A percentile compares a stretch with the other conserved stretches of the same genome.
Conservation (phyloP, 2,113 vertebrate species). For the Diadophis punctatus region DNA sequence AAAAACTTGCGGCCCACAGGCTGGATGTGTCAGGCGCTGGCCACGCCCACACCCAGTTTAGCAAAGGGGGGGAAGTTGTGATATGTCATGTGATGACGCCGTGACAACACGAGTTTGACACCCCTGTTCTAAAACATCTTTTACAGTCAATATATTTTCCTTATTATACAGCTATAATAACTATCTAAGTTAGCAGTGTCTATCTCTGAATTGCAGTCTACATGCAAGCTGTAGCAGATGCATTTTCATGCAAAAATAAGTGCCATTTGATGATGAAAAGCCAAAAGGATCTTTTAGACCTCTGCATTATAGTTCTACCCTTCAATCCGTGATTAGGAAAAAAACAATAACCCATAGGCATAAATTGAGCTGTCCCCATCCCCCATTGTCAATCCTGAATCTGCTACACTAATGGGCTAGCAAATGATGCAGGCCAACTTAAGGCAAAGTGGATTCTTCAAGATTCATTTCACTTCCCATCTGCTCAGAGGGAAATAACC, state of each 20-base stretch:
- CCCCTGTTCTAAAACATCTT: background rate
- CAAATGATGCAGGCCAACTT: background rate
- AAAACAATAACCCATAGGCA: background rate
- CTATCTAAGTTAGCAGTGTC: background rate
- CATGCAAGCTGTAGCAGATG: background rate
- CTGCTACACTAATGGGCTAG: background rate
- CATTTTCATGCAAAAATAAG: background rate
- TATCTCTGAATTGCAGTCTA: background rate
- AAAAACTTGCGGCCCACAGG: background rate
- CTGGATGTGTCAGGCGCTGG: accelerated
- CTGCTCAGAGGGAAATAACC: background rate
- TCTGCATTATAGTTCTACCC: background rate
- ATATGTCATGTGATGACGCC: no score
- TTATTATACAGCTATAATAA: background rate
- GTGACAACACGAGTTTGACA: no score
- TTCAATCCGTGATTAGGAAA: no score
- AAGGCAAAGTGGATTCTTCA: background rate
- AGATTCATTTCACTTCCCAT: background rate
- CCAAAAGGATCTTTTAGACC: background rate
- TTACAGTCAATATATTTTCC: background rate
- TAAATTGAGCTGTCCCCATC: background rate
- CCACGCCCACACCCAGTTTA: no score
- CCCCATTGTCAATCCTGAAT: background rate
- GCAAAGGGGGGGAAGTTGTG: no score
- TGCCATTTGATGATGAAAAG: background rate